Conservation (phyloP, 2,888 invertebrate species). For the Euproctis similis region DNA sequence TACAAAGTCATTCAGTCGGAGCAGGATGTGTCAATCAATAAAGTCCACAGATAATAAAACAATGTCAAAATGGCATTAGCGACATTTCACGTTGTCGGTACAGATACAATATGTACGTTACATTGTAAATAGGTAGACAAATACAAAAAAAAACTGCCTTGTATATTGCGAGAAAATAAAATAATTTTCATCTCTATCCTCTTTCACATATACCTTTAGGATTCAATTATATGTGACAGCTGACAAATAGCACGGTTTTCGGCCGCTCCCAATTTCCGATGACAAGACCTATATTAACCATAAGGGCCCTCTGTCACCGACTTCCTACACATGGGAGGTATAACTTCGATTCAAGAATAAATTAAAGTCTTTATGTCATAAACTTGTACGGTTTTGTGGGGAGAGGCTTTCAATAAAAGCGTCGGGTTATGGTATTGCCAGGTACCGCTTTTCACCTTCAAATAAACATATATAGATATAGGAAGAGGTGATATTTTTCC, state of each 20-base stretch:
- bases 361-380: conserved; percentile 66
- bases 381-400: conserved; percentile 42
- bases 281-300: conserved; percentile 70
- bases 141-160: not conserved
- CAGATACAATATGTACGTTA: too few species aligned
- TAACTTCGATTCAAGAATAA: conserved; percentile 70
- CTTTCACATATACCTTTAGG: conserved; percentile 34
- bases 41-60: too few species aligned
- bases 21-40: too few species aligned
- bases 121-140: too few species aligned
- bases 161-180: conserved; percentile 5
- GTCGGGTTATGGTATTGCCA: conserved; percentile 30
- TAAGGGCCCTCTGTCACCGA: conserved; percentile 64
- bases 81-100: too few species aligned
- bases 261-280: conserved; percentile 62
- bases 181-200: conserved; percentile 9
- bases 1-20: too few species aligned
- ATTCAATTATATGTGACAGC: conserved; percentile 57
- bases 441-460: conserved; percentile 35
- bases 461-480: too few species aligned
- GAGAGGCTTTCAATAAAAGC: conserved; percentile 39
- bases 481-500: too few species aligned
- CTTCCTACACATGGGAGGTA: conserved; percentile 54
- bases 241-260: conserved; percentile 61
- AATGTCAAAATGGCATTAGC: too few species aligned